These are phyloP conservation scores for Nineta flava DNA, from an alignment of 2,888 invertebrate genomes.

Conservation along the genomic window DNA sequence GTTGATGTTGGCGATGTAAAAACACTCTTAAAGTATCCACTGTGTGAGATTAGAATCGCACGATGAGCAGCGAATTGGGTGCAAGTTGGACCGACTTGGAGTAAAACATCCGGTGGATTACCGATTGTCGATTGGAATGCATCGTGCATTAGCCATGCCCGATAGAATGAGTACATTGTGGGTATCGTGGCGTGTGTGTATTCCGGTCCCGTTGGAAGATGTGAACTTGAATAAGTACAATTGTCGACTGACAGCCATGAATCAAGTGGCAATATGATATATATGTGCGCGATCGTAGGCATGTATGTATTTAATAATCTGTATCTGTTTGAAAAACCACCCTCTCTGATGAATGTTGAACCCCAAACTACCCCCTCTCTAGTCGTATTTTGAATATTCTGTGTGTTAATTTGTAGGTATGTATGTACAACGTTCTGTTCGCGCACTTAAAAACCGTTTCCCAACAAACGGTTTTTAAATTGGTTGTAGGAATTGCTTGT, in stretches of 20 bases:
- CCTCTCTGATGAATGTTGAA: no score
- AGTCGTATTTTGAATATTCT: no score
- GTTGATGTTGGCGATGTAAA: constrained; percentile 25
- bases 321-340: no score
- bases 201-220: not conserved
- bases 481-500: no score
- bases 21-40: constrained; percentile 55
- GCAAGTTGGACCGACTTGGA: constrained; percentile 44
- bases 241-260: constrained; percentile 4
- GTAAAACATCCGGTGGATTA: constrained; percentile 41
- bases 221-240: not conserved
- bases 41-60: constrained; percentile 45
- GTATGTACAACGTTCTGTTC: no score
- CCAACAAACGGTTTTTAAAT: no score
- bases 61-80: constrained; percentile 54
- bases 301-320: no score
- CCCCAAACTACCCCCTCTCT: no score
- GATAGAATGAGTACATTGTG: constrained; percentile 31
- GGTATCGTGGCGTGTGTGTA: no score
- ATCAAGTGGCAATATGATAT: constrained; percentile 6
- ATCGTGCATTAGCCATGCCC: constrained; percentile 26
- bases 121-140: constrained; percentile 18
- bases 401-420: no score
- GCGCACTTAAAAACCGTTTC: no score
- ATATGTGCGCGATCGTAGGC: not conserved